These are phyloP conservation scores for Oncorhynchus gorbuscha DNA, from an alignment of 2,113 vertebrate genomes.

Conservation along the genomic window DNA sequence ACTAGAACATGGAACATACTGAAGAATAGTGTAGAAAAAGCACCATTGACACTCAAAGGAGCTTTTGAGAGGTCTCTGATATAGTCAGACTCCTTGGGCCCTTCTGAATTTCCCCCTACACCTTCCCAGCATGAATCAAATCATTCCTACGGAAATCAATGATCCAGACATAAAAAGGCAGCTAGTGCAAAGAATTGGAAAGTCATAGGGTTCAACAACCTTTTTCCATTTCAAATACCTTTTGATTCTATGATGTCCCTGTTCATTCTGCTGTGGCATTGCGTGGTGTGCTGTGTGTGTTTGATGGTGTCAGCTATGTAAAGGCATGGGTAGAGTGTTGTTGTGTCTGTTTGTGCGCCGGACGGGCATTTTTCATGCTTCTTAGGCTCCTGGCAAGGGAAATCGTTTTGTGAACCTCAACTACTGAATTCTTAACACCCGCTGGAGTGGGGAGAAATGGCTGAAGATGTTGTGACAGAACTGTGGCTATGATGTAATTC, in stretches of 20 bases:
- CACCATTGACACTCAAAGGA: not conserved
- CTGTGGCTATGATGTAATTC: too few relatives aligned
- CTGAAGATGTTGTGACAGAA: not conserved
- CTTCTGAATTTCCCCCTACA: not conserved
- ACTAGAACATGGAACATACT: too few relatives aligned
- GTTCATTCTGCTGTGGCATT: not conserved
- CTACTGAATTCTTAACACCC: not conserved
- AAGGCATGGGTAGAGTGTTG: not conserved
- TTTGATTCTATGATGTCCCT: not conserved
- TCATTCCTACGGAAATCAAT: slow-evolving; percentile 18
- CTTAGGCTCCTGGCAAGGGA: not conserved
- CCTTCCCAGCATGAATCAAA: slow-evolving; percentile 13
- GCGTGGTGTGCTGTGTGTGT: not conserved
- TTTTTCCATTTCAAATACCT: slow-evolving; percentile 8
- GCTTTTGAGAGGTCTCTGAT: not conserved
- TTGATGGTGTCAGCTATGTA: not conserved
- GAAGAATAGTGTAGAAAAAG: too few relatives aligned
- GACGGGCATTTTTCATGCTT: not conserved
- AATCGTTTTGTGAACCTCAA: not conserved
- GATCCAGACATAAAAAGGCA: slow-evolving; percentile 16
- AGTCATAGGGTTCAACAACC: not conserved
- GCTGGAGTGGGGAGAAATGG: not conserved
- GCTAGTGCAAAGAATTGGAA: slow-evolving; percentile 10
- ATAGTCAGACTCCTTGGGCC: not conserved
- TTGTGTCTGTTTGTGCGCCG: not conserved